Base-by-base conservation (phyloP, 1,140 invertebrate species). In the Lutraria rhynchaena region DNA sequence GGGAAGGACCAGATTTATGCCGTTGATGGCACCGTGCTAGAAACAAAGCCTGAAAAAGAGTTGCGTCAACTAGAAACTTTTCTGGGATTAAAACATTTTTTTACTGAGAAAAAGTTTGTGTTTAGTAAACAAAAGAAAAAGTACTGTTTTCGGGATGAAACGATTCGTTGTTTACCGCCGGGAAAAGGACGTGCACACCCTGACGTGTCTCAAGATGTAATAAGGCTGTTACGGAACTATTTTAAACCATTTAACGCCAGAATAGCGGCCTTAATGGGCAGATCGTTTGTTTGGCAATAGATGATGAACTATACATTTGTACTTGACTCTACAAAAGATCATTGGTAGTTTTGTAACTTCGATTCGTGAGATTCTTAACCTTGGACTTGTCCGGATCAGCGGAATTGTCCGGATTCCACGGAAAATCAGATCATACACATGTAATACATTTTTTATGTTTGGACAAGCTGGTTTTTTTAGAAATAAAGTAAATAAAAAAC, bases 101-200 rank as follows among this genome's bases (percentile, higher is more conserved):
- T 70, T 24, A 70, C 9, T 4, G 0, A 15, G 1, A 46, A 70
- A 3, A 29, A 31, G n/a, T 70, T 70, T n/a, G 4, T 27, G 1
- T 70, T 70, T 41, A 70, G 53, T 33, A 22, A 51, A 51, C 24
- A 41, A 22, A 70, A 70, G 27, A 44, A 44, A 2, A 70, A 70
- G 27, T 70, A 51, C 22, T 70, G 67, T 53, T 41, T 41, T 41
- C 2, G 13, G 9, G 17, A 1, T 1, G 13, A 9, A n/a, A 46
- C 31, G 7, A 29, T 70, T 1, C 44, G 27, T 13, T 70, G 67
- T 37, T 22, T 70, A 11, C 7, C 11, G 1, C n/a, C n/a, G 1
- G 29, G n/a, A 2, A 70, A 70, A 70, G 67, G 67, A 51, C n/a
- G 67, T 5, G 1, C 24, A n/a, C 67, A 70, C 33, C 67, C 67